These are phyloP conservation scores for Pangasius djambal DNA, from an alignment of 2,797 vertebrate species.

Conservation along the genomic window DNA sequence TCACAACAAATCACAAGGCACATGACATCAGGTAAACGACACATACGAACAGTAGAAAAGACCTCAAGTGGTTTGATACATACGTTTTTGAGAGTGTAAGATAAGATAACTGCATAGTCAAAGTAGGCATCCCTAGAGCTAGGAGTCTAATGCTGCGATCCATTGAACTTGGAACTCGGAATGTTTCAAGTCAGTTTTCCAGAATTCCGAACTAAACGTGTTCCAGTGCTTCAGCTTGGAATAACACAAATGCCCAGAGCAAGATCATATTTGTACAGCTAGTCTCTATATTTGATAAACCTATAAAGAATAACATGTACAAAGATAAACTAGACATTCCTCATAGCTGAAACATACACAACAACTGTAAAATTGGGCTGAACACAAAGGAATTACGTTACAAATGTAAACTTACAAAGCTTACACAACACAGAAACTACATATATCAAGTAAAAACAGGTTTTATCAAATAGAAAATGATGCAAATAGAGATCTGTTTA, in stretches of 20 bases:
- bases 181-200: neutral
- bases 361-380: neutral
- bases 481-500: neutral
- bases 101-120: neutral
- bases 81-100: too few relatives aligned
- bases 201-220: neutral
- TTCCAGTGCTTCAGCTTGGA: neutral
- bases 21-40: too few relatives aligned
- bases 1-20: neutral
- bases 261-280: neutral
- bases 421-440: neutral
- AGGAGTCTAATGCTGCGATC: neutral
- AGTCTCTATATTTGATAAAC: neutral
- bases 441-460: neutral
- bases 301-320: neutral
- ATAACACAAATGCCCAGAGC: neutral
- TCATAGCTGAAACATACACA: too few relatives aligned
- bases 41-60: too few relatives aligned
- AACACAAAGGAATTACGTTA: neutral
- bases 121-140: neutral
- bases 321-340: too few relatives aligned
- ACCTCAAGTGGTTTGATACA: too few relatives aligned
- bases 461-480: neutral
- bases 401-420: neutral
- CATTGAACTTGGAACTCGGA: neutral